Base-by-base conservation (phyloP, 2,113 vertebrate species). In the Festucalex cinctus region DNA sequence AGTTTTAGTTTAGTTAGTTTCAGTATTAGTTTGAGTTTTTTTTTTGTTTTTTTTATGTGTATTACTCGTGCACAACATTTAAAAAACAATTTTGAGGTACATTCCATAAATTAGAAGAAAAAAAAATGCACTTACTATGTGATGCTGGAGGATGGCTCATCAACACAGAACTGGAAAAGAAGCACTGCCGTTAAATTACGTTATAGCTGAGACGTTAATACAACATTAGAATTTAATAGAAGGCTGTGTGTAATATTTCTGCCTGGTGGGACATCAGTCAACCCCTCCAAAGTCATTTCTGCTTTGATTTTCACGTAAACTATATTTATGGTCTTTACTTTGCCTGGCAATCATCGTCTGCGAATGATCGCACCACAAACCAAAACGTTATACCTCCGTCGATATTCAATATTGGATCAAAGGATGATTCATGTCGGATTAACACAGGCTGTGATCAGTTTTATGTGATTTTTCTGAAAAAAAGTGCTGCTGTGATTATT, bases 401-500 rank as follows among this genome's bases (percentile, higher is more conserved):
- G 24, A 41, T 41, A 39, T 43, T 17, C 10, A 39, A 61, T 53
- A 16, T 58, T 57, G 69, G 51, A 61, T 78, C 58, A 32, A 63
- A 68, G 69, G 13, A 24, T 78, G 86, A 85, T 70, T 76, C 68
- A 88, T 81, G 73, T 54, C 20, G 51, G 62, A 70, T 73, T 28
- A 74, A 71, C 66, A 32, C 66, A 70, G 76, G 67, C 16, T 14
- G 70, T 67, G 59, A n/a, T n/a, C 80, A 69, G 61, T 49, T 83
- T 76, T 22, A 46, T 61, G 67, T 79, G 76, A 86, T 85, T 85
- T 83, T 86, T 86, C 62, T 66, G 71, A 69, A 68, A 59, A 59
- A 63, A 56, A 46, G 61, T 67, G 69, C 32, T 12, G 57, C 58
- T 66, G 69, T 86, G 85, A 88, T 87, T 85, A 83, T 88, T 88